Conservation (phyloP, 2,113 vertebrate species). For the Emydura subglobosa region DNA sequence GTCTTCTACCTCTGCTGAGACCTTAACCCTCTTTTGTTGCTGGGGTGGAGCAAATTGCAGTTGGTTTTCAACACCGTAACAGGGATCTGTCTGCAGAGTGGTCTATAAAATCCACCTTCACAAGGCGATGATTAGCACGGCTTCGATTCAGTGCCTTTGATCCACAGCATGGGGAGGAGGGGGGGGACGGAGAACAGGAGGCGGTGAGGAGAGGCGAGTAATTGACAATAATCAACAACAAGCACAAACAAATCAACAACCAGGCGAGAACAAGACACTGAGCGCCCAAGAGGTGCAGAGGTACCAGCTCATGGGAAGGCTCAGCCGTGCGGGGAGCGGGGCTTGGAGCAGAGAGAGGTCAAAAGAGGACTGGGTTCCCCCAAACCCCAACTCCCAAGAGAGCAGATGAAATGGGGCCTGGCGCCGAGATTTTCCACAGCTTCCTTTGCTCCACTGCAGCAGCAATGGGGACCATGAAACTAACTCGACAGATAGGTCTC, state of each 20-base stretch:
- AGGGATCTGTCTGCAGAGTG: neutral
- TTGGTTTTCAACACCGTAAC: neutral
- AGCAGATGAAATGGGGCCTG: neutral
- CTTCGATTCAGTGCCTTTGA: neutral
- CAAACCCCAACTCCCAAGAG: neutral
- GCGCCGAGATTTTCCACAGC: too few species aligned
- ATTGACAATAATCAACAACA: neutral
- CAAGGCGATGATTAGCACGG: neutral
- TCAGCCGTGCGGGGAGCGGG: too few species aligned
- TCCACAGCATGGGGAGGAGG: rapidly evolving
- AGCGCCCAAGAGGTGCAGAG: neutral
- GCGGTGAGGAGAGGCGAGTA: neutral
- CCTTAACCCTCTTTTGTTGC: neutral
- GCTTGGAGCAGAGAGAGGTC: neutral
- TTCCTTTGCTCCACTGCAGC: too few species aligned
- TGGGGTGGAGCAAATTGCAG: neutral
- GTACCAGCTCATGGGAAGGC: neutral
- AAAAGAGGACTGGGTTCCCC: neutral
- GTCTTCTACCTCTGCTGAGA: neutral
- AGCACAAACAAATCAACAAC: neutral
- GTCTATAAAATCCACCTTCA: neutral
- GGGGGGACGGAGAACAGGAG: neutral
- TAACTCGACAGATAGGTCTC: neutral
- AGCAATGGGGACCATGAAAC: too few species aligned
- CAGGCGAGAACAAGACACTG: rapidly evolving